These are phyloP conservation scores for Clamator glandarius DNA, from an alignment of 2,797 vertebrate genomes.

Conservation along the genomic window DNA sequence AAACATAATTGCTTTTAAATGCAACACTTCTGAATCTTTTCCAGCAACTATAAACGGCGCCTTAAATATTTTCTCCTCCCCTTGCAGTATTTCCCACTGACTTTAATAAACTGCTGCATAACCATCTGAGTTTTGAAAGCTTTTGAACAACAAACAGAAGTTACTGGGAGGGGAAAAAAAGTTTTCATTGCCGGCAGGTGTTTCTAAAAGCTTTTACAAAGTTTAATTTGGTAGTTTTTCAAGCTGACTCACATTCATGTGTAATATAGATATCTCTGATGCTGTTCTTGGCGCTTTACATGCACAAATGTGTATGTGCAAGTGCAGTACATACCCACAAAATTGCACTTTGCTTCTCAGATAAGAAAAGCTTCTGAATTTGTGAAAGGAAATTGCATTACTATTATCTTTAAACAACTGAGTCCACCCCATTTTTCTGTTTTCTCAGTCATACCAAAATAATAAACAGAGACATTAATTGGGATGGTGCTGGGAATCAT, in stretches of 20 bases:
- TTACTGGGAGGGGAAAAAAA: background rate
- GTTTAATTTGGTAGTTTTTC: background rate
- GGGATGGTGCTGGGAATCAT: background rate
- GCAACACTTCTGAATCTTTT: background rate
- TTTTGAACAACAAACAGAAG: constrained; percentile 8
- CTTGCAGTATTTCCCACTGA: background rate
- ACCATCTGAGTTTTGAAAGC: background rate
- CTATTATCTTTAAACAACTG: constrained; percentile 56
- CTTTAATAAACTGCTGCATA: background rate
- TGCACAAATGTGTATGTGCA: background rate
- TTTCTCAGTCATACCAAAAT: constrained; percentile 63
- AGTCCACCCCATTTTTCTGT: constrained; percentile 57
- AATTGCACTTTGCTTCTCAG: constrained; percentile 30
- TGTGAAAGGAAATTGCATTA: constrained; percentile 54
- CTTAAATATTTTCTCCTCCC: background rate
- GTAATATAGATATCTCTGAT: background rate
- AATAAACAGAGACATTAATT: constrained; percentile 60
- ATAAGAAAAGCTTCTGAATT: constrained; percentile 47
- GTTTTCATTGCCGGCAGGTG: constrained; percentile 22
- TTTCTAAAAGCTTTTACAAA: background rate
- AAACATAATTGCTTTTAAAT: background rate
- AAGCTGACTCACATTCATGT: background rate
- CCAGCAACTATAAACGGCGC: background rate
- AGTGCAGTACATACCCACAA: background rate
- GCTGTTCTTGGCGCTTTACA: background rate